Conservation (phyloP, 2,888 invertebrate genomes). For the Morpho deidamia region DNA sequence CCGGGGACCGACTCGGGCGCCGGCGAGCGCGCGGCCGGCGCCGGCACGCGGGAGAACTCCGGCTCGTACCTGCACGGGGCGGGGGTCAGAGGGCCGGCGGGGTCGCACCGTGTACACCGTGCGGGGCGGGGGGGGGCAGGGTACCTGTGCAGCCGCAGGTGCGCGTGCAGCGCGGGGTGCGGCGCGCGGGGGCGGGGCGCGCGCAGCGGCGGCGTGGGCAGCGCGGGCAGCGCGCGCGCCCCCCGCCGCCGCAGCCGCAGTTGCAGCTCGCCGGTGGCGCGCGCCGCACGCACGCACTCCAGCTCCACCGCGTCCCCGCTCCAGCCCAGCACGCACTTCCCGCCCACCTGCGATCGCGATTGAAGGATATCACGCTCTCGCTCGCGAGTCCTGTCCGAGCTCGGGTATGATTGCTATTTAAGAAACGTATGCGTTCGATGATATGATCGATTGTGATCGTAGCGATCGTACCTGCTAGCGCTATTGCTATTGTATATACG, state of each 20-base stretch:
- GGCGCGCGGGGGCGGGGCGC: conserved; percentile 26
- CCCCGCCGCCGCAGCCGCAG: conserved; percentile 40
- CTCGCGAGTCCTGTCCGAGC: no score
- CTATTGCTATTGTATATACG: no score
- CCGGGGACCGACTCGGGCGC: conserved; percentile 19
- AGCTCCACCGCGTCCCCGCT: conserved; percentile 42
- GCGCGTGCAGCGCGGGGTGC: conserved; percentile 24
- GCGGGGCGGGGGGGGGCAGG: neutral
- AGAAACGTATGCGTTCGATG: no score
- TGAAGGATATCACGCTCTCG: neutral
- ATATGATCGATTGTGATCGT: no score
- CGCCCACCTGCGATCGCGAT: conserved; percentile 39
- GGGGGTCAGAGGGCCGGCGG: no score
- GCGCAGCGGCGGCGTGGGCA: conserved; percentile 31
- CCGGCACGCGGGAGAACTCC: conserved; percentile 15
- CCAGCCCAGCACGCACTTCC: conserved; percentile 58
- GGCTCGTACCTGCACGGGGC: conserved; percentile 21
- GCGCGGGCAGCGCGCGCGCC: conserved; percentile 34
- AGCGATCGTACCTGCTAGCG: no score
- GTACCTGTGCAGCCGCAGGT: conserved; percentile 21
- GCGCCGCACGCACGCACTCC: conserved; percentile 30
- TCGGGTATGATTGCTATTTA: no score
- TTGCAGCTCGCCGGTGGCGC: conserved; percentile 28
- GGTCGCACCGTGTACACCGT: no score
- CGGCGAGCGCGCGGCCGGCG: conserved; percentile 11